phyloP scores from a whole-genome alignment of 1,140 invertebrate species.

The Zaprionus taronus region DNA sequence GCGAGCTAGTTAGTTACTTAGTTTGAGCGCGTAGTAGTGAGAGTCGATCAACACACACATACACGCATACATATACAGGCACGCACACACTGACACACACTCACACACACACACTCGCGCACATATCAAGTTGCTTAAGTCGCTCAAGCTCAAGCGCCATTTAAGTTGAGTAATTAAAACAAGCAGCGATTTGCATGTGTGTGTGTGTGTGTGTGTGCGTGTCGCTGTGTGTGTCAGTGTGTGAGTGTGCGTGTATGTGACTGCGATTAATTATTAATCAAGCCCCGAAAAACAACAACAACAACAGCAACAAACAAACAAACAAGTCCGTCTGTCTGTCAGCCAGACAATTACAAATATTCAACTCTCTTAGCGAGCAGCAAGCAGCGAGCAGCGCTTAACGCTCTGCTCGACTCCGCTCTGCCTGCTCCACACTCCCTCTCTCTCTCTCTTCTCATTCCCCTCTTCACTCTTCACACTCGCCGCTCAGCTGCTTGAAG shows the following conservation, averaged over 20 bases:
- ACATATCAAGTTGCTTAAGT: slow-evolving; percentile 77
- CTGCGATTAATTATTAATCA: slow-evolving; percentile 81
- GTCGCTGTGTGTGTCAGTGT: slow-evolving; percentile 3
- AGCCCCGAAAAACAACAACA: slow-evolving; percentile 63
- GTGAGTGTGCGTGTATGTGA: slow-evolving; percentile 34
- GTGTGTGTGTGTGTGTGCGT: slow-evolving; percentile 11
- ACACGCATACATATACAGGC: slow-evolving; percentile 43
- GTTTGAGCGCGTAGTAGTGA: slow-evolving; percentile 74
- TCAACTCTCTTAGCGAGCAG: slow-evolving; percentile 64
- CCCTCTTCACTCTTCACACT: background rate
- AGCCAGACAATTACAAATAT: slow-evolving; percentile 75
- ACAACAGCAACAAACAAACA: slow-evolving; percentile 62
- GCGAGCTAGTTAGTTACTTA: slow-evolving; percentile 81
- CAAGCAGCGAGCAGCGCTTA: slow-evolving; percentile 1
- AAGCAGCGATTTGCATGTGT: slow-evolving; percentile 70
- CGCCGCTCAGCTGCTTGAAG: slow-evolving; percentile 14
- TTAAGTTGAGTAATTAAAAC: slow-evolving; percentile 81
- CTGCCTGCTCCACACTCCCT: background rate
- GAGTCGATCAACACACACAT: slow-evolving; percentile 65
- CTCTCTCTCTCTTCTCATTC: background rate
- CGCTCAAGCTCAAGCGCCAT: slow-evolving; percentile 75
- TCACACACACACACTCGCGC: slow-evolving; percentile 31
- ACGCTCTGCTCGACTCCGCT: slow-evolving; percentile 22
- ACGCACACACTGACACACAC: slow-evolving; percentile 41
- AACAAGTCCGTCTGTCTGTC: slow-evolving; percentile 72